phyloP scores from a whole-genome alignment of 2,888 invertebrate species.

The Napeogenes inachia region DNA sequence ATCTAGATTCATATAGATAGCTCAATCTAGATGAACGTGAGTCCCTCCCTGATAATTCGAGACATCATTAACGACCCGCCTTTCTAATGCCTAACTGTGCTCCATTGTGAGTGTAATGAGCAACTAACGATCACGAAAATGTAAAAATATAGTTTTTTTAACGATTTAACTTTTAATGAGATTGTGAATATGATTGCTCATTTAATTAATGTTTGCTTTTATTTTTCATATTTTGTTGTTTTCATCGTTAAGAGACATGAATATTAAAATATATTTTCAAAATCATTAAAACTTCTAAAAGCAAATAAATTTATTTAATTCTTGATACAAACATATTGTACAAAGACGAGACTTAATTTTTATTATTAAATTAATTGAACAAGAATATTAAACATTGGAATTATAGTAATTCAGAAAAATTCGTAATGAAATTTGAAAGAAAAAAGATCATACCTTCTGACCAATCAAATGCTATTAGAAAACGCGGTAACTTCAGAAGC shows the following conservation, averaged over 20 bases:
- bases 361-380: too few species aligned
- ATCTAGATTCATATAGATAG: background rate
- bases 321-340: too few species aligned
- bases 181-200: constrained; percentile 18
- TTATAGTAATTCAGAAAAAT: too few species aligned
- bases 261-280: too few species aligned
- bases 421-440: background rate
- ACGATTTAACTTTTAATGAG: constrained; percentile 37
- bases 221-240: background rate
- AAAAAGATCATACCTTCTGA: background rate
- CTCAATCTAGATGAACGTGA: constrained; percentile 15
- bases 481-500: background rate
- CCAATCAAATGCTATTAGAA: background rate
- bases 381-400: too few species aligned
- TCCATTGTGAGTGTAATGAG: constrained; percentile 71
- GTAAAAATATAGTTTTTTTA: constrained; percentile 39
- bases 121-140: constrained; percentile 61
- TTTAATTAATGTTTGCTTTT: constrained; percentile 20
- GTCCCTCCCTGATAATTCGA: constrained; percentile 37
- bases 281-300: too few species aligned
- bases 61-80: constrained; percentile 73
- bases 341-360: too few species aligned
- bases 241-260: too few species aligned
- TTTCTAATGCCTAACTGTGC: constrained; percentile 76
- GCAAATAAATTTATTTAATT: too few species aligned